Evolutionary conservation across 2,888 invertebrate genomes (phyloP), one percentile per base, ranked within the genome.

Genomic region (Pecten maximus): DNA sequence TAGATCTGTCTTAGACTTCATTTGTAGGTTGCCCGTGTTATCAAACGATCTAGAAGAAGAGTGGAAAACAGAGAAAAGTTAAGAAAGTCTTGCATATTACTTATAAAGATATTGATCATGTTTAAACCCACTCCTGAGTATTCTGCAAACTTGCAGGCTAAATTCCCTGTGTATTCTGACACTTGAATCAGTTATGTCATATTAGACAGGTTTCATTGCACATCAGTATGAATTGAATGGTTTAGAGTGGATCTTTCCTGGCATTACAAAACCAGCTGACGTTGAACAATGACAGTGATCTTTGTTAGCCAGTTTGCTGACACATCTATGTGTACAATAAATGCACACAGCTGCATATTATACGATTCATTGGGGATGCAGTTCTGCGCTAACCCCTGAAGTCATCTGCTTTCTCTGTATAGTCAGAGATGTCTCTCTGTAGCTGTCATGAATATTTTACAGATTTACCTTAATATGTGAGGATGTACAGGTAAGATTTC

Each of bases 401-500:
- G 54, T n/a, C 6, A n/a, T 54, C 54, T 19, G 54, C n/a, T 54
- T 19, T 1, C 12, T 8, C 12, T 54, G 50, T 54, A 16, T 19
- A 54, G 15, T 19, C 74, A 28, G 74, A 35, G 74, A 74, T 74
- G 74, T 10, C 23, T 12, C 74, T 35, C 74, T 74, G 10, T 74
- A 2, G 35, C 35, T 74, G 35, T 35, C 6, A 35, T 74, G 74
- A 74, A 74, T 19, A 54, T 74, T 74, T 2, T 74, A 74, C 35
- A 54, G 74, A 74, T 74, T 74, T 74, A 35, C 16, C 74, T 28
- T 35, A 74, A 28, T 35, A 15, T 60, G 2, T 3, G 23, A 74
- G 28, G 28, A 74, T 74, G 74, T 74, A 74, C 74, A 74, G 74
- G 74, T 74, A 74, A 74, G 74, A 8, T 74, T 74, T 74, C 6